Base-by-base conservation (phyloP, 2,797 vertebrate genomes). In the Iguana delicatissima region DNA sequence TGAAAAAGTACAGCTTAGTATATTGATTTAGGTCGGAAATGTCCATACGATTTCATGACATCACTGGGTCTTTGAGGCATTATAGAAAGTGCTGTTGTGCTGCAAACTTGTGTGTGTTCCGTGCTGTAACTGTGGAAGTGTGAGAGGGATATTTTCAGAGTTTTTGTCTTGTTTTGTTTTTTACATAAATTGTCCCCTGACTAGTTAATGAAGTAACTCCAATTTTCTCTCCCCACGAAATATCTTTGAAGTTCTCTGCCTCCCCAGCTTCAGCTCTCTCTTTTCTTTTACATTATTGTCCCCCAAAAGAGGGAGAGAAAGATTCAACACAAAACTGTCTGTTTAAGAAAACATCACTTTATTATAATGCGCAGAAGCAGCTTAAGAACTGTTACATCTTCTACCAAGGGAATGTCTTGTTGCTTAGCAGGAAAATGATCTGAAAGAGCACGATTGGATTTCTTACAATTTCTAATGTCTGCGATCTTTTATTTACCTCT, bases 381-480 rank as follows among this genome's bases (percentile, higher is more conserved):
- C 72, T 93, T 91, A 91, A 62, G 88, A 87, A 42, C 46, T 86
- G 20, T 83, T 73, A 92, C 52, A 90, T 92, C 12, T 89, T 32
- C 64, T 93, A 35, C 59, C 83, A 88, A 32, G 24, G 35, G 13
- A 90, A 42, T 88, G 86, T 86, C 77, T 87, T 93, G 77, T 82
- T 64, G 42, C 76, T 91, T 69, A 46, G 80, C 0, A 1, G 46
- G 76, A 93, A 80, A 46, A 91, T 81, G 20, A 0, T 55, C 57
- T 38, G 32, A 7, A 32, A 59, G 13, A 77, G 14, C 57, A 67
- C 2, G 59, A 52, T 29, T 77, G 20, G 42, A n/a, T 67, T 77
- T 80, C 57, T 87, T 35, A 32, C 57, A 26, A 1, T 57, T 50
- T 89, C 24, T 84, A 84, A 20, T 20, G 26, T 38, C 73, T 67